Conservation (phyloP, 1,140 invertebrate species). For the Lycorma delicatula region DNA sequence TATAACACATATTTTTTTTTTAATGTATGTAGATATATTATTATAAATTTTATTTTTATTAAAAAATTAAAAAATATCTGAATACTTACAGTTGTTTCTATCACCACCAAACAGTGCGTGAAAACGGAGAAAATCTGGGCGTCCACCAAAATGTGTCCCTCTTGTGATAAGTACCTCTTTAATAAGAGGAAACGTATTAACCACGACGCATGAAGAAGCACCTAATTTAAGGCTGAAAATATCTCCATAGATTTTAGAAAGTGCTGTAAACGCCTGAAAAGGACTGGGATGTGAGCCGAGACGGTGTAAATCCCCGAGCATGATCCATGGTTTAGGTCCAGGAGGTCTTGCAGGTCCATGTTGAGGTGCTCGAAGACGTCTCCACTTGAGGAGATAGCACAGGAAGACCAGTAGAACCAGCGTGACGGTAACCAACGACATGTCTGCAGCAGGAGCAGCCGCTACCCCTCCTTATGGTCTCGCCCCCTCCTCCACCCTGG, state of each 20-base stretch:
- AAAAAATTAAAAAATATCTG: too few species aligned
- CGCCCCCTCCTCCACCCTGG: too few species aligned
- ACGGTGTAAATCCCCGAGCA: conserved; percentile 62
- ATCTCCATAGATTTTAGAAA: conserved; percentile 62
- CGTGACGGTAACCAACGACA: too few species aligned
- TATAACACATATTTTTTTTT: not conserved
- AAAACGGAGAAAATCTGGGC: conserved; percentile 70
- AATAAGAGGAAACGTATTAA: conserved; percentile 63
- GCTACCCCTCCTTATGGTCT: too few species aligned
- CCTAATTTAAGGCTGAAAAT: conserved; percentile 67
- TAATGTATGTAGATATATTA: too few species aligned
- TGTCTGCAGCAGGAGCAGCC: too few species aligned
- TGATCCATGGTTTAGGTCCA: conserved; percentile 55
- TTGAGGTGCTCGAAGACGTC: not conserved
- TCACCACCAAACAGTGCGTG: conserved; percentile 64
- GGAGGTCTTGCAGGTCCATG: too few species aligned
- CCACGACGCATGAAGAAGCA: conserved; percentile 57
- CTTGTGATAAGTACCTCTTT: conserved; percentile 72
- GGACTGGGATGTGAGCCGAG: conserved; percentile 55
- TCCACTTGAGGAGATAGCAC: not conserved
- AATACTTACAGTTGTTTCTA: conserved; percentile 68
- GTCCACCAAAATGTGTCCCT: conserved; percentile 66
- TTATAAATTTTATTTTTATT: too few species aligned
- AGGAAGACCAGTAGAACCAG: too few species aligned
- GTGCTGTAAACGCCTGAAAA: conserved; percentile 58